Evolutionary conservation across 1,140 invertebrate species (phyloP), one percentile per base, ranked within the genome.

Genomic region (Diachasma alloeum): DNA sequence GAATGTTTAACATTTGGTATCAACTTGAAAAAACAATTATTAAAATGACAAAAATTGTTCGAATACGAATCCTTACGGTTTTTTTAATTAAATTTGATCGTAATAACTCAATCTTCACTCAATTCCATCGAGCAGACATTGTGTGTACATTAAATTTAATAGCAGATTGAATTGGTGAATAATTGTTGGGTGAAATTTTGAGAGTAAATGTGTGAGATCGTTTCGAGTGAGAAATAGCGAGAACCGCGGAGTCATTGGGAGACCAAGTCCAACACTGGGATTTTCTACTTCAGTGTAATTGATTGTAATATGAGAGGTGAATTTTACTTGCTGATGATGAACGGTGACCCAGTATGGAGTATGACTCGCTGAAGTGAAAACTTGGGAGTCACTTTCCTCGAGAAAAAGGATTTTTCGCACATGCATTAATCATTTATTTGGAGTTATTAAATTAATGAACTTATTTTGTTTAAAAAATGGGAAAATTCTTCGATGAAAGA

Each of bases 401-500:
- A 66, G 68, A 67, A 71, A 69, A 74, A 13, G 39, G 77, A 80
- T 76, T 53, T 78, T 78, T 73, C 24, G 76, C 80, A 67, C 78
- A 79, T 75, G 78, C 77, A 79, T 83, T 80, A 84, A 84, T 83
- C 81, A 83, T 83, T 83, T 79, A 81, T 79, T 79, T 78, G 3
- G 4, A 19, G 53, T 24, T 9, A 26, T 31, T 63, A 19, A 26
- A 31, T 24, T 63, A 13, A 63, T 31, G 48, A 19, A 24, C 1
- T 10, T 63, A 31, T 26, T 63, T 15, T 4, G 15, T 15, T 13
- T 17, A 19, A 53, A 17, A 53, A 1, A 53, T 53, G 11, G 39
- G 36, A 37, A 37, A 37, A 37, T 37, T 37, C 36, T 37, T 9
- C 4, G 36, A 37, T 5, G 9, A 37, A 37, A 37, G 36, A 5